phyloP scores from a whole-genome alignment of 23 tunicate genomes.

The Clavelina lepadiformis region DNA sequence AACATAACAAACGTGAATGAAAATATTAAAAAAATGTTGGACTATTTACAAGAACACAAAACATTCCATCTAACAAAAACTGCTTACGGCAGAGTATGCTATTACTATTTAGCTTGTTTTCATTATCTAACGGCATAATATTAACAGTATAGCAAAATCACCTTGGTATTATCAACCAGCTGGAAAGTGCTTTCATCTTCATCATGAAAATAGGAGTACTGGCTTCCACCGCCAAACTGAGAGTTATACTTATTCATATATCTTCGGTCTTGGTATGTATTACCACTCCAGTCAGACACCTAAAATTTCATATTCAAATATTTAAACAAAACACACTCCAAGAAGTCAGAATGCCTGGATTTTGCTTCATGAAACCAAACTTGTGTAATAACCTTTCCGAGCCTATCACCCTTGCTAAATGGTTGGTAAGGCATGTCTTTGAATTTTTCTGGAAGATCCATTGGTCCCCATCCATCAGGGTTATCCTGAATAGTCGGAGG shows the following conservation, averaged over 20 bases:
- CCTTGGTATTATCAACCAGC: constrained; percentile 96
- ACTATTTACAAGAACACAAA: neutral
- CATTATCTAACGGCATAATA: too few species aligned
- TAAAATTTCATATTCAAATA: neutral
- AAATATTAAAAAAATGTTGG: neutral
- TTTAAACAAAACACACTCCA: neutral
- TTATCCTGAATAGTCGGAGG: constrained; percentile 95
- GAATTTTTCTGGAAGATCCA: constrained; percentile 83
- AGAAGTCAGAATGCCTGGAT: neutral
- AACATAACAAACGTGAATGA: too few species aligned
- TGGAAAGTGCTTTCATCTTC: constrained; percentile 97
- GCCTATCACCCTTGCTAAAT: constrained; percentile 93
- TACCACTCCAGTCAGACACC: constrained; percentile 99
- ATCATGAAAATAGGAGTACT: constrained; percentile 96
- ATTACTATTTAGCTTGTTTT: too few species aligned
- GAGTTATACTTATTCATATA: constrained; percentile 85
- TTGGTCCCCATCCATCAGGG: constrained; percentile 98
- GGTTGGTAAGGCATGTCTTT: constrained; percentile 99
- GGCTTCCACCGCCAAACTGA: constrained; percentile 83
- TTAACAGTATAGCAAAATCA: too few species aligned
- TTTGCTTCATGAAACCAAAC: neutral
- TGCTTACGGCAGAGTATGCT: neutral
- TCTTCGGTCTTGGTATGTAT: constrained; percentile 92
- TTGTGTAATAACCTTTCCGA: constrained; percentile 80
- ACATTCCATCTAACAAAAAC: neutral